Conservation (phyloP, 2,888 invertebrate species). For the Teleiodes luculella region DNA sequence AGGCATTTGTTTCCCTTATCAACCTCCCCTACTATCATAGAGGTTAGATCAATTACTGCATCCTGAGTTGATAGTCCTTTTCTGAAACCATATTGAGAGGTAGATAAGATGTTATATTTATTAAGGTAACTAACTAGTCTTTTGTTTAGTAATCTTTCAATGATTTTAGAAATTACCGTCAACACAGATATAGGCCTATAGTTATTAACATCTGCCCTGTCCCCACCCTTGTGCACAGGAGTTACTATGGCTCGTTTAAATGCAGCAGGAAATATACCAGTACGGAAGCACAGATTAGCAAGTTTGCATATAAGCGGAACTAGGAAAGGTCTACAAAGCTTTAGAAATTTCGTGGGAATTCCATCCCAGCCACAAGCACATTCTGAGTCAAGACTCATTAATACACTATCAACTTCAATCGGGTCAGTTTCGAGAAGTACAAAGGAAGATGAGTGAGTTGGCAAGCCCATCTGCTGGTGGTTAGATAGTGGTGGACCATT, state of each 20-base stretch:
- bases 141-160: too few relatives aligned
- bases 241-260: constrained; percentile 15
- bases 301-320: constrained; percentile 15
- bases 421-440: constrained; percentile 11
- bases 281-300: constrained; percentile 16
- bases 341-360: constrained; percentile 13
- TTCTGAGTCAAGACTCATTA: constrained; percentile 5
- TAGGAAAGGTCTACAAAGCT: constrained; percentile 9
- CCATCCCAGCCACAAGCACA: constrained; percentile 9
- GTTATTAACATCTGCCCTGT: too few relatives aligned
- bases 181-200: too few relatives aligned
- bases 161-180: too few relatives aligned
- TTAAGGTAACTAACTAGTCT: neutral
- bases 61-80: too few relatives aligned
- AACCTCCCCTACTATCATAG: neutral
- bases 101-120: neutral
- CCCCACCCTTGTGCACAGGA: constrained; percentile 15
- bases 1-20: too few relatives aligned
- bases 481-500: neutral
- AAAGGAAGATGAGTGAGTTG: neutral
- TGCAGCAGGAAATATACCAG: constrained; percentile 7
- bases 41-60: neutral
- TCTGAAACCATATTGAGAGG: neutral
- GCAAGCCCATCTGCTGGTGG: neutral
- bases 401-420: constrained; percentile 9